phyloP scores from a whole-genome alignment of 2,113 vertebrate genomes.

The Cepphus grylle region DNA sequence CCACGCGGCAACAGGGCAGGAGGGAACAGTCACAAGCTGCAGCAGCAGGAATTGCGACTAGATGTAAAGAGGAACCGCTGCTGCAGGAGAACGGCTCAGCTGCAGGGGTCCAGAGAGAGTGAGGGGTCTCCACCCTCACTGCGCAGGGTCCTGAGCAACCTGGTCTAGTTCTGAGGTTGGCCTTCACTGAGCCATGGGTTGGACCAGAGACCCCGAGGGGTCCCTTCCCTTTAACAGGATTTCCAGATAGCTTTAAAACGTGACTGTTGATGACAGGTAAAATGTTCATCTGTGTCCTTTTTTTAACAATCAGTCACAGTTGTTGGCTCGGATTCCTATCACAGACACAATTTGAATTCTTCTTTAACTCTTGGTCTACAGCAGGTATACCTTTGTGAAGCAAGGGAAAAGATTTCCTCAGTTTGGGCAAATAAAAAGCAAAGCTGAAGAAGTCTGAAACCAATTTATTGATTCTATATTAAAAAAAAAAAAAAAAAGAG shows the following conservation, averaged over 20 bases:
- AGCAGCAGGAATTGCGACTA: neutral
- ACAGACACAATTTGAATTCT: neutral
- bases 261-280: neutral
- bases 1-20: fast-evolving
- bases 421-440: neutral
- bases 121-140: neutral
- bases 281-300: neutral
- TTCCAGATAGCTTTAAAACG: neutral
- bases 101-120: neutral
- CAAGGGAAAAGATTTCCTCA: neutral
- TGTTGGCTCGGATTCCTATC: neutral
- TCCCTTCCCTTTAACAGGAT: neutral
- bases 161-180: neutral
- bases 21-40: neutral
- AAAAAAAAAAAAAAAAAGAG: fast-evolving
- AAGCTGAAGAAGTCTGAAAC: neutral
- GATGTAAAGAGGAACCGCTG: neutral
- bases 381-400: neutral
- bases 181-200: neutral
- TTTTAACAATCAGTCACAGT: fast-evolving
- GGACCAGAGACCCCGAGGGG: neutral
- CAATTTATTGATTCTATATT: neutral
- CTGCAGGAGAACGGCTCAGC: neutral
- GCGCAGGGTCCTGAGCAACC: neutral
- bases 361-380: neutral